Evolutionary conservation across 2,113 vertebrate genomes (phyloP), one percentile per base, ranked within the genome.

Genomic region (Physeter macrocephalus): DNA sequence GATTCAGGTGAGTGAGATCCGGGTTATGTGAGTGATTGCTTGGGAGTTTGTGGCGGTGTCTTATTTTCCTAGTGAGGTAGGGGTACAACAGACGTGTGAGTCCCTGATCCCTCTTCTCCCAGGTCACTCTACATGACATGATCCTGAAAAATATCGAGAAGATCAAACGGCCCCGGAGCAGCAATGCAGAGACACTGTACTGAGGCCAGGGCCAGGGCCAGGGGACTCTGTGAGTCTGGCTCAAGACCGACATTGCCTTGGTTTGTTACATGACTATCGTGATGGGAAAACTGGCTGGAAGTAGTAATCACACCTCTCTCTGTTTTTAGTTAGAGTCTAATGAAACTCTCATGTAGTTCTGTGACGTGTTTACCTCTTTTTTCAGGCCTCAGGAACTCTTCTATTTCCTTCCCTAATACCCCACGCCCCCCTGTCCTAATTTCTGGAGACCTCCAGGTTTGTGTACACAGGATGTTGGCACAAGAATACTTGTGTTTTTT

Each of bases 81-180:
- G 12, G 4, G 23, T 64, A 11, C 71, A 78, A 67, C 39, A 85
- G 66, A 52, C n/a, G 0, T 31, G 39, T 92, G 75, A 52, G 84
- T 57, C 11, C 39, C 36, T 93, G 75, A 43, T 95, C 39, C 94
- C 69, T 75, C 41, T 90, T 90, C 57, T 57, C 69, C 61, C 97
- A 99, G 99, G 99, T 99, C 98, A 99, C 99, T 95, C 99, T 99
- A 99, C 99, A 99, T 87, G 99, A 99, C 98, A 99, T 99, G 99
- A 99, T 99, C 97, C 99, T 99, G 98, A 99, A 99, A 99, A 99
- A 99, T 98, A 99, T 99, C 18, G 99, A 99, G 99, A 99, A 99
- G 99, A 99, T 99, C 98, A 99, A 99, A 99, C 99, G 99, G 99
- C 99, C 99, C 97, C 99, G 99, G 95, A 99, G 99, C 99, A 99